Evolutionary conservation across 37 sponge, comb jelly and placozoan genomes (phyloP), one percentile per base, ranked within the genome.

Genomic region (Dysidea cf. avara): DNA sequence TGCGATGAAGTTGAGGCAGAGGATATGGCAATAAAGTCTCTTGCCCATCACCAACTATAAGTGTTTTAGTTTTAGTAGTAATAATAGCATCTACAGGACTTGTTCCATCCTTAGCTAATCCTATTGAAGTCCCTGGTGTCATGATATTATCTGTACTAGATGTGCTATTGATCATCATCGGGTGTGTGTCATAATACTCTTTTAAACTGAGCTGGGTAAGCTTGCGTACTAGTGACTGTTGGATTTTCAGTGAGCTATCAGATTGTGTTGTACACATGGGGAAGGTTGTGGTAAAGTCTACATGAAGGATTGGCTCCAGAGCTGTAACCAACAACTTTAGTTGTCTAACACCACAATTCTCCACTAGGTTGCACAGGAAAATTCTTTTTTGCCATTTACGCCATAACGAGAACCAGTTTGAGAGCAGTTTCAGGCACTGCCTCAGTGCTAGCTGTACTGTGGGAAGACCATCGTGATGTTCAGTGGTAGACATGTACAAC

Each of bases 281-380:
- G 12, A 85, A 63, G 25, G 71, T 61, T 32, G 58, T 81, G 64
- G 91, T 71, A 58, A 90, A 90, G 64, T 90, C 91, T 14, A 78
- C 60, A 67, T 90, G 91, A 0, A 84, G 78, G 2, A 81, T 50
- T 9, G 91, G 86, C 72, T 90, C 91, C 46, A 90, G 51, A 58
- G 77, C 69, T 0, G 91, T 90, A 1, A 81, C 61, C n/a, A 90
- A 72, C 3, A 81, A 11, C 39, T 77, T 48, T 26, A 90, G 82
- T 50, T 85, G 91, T 16, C 64, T 35, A 35, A 39, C 76, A 9
- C 77, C 72, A 46, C 91, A 85, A 40, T 50, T 43, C 51, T 75
- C 56, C 49, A 84, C 65, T 7, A 85, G 25, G 20, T 35, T 64
- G 50, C 82, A 90, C 20, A 85, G 33, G 20, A 85, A 51, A 16